Evolutionary conservation across 2,797 vertebrate genomes (phyloP).

Genomic region (Enteromius thamalakanensis): DNA sequence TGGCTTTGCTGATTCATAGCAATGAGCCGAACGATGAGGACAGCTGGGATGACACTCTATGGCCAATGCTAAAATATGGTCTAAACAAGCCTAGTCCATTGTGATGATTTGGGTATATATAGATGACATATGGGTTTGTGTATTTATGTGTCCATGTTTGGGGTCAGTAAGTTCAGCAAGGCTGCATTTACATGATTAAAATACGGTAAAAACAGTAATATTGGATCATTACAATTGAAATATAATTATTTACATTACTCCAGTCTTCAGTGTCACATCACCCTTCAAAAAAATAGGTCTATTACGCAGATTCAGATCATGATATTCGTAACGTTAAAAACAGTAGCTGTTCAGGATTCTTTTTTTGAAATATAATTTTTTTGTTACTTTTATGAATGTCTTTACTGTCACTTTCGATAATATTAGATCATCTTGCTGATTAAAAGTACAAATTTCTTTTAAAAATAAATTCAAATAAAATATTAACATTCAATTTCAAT

Average conservation of each 20-base stretch:
- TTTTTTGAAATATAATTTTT: background rate
- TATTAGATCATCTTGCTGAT: background rate
- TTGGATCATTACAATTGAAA: background rate
- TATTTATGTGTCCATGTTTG: background rate
- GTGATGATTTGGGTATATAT: background rate
- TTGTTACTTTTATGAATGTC: background rate
- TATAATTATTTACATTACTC: background rate
- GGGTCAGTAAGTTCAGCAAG: background rate
- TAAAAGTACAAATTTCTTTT: background rate
- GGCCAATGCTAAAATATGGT: conserved; percentile 17
- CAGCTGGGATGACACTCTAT: conserved; percentile 2
- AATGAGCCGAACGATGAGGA: conserved; percentile 42
- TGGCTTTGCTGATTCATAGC: conserved; percentile 58
- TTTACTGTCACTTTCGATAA: background rate
- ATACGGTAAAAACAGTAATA: background rate
- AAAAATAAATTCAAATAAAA: background rate
- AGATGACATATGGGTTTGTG: background rate
- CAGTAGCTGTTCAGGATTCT: background rate
- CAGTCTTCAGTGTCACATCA: background rate
- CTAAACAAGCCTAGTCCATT: background rate
- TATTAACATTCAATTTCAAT: background rate
- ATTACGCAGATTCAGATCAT: background rate
- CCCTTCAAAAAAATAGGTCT: background rate
- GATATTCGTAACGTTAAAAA: background rate
- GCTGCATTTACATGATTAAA: background rate